Percentiles rank a stretch among this genome's conserved stretches.
phyloP scores from a whole-genome alignment of 2,797 vertebrate genomes.

The Anisognathus igniventris region DNA sequence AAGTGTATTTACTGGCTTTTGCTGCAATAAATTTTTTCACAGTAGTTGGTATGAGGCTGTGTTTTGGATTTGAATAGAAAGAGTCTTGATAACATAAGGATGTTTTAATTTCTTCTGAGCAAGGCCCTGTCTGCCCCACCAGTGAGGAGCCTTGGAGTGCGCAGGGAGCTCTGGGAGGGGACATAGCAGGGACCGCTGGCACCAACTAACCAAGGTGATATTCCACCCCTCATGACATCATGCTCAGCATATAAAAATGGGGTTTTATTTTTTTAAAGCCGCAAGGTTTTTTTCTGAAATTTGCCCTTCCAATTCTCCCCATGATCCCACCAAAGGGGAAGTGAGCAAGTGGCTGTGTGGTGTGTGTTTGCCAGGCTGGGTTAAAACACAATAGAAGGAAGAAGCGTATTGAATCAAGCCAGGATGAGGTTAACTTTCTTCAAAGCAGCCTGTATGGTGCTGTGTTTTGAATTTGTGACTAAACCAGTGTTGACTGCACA shows the following conservation, averaged over 20 bases:
- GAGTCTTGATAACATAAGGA: background rate
- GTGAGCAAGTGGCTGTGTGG: accelerated
- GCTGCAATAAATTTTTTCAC: background rate
- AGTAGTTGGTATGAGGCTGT: background rate
- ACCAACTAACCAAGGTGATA: accelerated
- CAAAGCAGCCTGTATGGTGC: background rate
- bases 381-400: background rate
- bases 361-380: accelerated
- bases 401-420: background rate
- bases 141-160: background rate
- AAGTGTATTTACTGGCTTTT: background rate
- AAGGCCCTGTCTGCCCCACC: accelerated
- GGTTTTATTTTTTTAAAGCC: background rate
- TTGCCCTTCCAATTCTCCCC: background rate
- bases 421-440: background rate
- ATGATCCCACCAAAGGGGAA: accelerated
- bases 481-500: background rate
- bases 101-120: accelerated
- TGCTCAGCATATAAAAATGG: background rate
- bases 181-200: background rate
- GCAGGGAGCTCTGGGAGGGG: background rate
- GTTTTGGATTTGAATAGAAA: background rate
- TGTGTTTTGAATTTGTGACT: background rate
- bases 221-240: accelerated
- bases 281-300: background rate